Evolutionary conservation across 1,140 invertebrate species (phyloP).

Genomic region (Diuraphis noxia): DNA sequence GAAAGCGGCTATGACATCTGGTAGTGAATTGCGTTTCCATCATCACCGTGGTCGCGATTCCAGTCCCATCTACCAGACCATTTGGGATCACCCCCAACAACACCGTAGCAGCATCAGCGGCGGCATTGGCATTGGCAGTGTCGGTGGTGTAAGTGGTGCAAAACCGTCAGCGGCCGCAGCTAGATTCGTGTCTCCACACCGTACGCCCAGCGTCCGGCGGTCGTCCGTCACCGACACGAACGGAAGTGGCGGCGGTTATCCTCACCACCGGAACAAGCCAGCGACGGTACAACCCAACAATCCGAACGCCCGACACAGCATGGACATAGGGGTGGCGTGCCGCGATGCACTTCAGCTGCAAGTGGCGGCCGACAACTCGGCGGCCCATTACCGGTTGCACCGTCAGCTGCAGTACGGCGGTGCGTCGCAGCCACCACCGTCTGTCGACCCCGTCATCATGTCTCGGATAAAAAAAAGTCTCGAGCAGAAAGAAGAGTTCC

Average conservation of each 20-base stretch:
- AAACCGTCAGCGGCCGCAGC: slow-evolving; percentile 4
- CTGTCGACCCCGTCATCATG: slow-evolving; percentile 70
- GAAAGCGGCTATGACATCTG: slow-evolving; percentile 42
- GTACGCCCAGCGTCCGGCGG: not conserved
- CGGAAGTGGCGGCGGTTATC: not conserved
- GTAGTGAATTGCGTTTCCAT: slow-evolving; percentile 32
- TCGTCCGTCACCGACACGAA: slow-evolving; percentile 46
- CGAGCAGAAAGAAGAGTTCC: slow-evolving; percentile 85
- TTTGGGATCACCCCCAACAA: slow-evolving; percentile 26
- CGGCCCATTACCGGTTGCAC: slow-evolving; percentile 57
- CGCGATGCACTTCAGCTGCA: not conserved
- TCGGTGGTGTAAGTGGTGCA: not conserved
- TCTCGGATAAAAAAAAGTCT: slow-evolving; percentile 77
- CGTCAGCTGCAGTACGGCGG: not conserved
- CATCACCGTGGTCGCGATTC: slow-evolving; percentile 33
- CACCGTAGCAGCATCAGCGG: not conserved
- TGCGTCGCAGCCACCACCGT: slow-evolving; percentile 58
- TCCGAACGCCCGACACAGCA: slow-evolving; percentile 44
- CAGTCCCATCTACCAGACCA: slow-evolving; percentile 39
- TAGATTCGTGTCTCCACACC: slow-evolving; percentile 49
- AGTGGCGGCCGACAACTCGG: not conserved
- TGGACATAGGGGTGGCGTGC: slow-evolving; percentile 50
- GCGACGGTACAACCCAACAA: not conserved
- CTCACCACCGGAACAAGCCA: slow-evolving; percentile 14
- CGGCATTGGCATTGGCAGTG: not conserved